Conservation (phyloP, 2,888 invertebrate species). For the Hylaea fasciaria region DNA sequence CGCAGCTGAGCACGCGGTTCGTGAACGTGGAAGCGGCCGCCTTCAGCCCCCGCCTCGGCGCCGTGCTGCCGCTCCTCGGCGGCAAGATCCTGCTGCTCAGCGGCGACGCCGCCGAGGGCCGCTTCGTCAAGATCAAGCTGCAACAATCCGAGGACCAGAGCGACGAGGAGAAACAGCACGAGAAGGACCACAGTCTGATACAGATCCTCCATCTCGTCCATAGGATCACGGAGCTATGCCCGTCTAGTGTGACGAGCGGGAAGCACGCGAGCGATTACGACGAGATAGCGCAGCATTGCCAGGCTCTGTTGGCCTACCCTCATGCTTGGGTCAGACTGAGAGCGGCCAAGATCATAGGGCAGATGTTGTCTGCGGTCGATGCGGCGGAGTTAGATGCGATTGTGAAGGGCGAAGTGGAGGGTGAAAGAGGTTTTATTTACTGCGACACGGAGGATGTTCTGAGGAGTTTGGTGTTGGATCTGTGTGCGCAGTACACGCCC, state of each 20-base stretch:
- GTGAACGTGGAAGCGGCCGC: slow-evolving; percentile 89
- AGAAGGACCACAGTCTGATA: slow-evolving; percentile 90
- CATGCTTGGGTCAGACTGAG: slow-evolving; percentile 94
- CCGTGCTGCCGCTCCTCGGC: slow-evolving; percentile 86
- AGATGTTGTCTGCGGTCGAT: slow-evolving; percentile 87
- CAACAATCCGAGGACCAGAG: slow-evolving; percentile 67
- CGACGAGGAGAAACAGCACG: slow-evolving; percentile 86
- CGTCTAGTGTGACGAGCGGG: slow-evolving; percentile 82
- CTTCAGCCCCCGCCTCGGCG: slow-evolving; percentile 87
- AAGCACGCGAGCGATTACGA: slow-evolving; percentile 79
- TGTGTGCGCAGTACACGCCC: slow-evolving; percentile 90
- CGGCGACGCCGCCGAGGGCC: slow-evolving; percentile 82
- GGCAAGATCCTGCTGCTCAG: slow-evolving; percentile 80
- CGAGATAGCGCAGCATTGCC: slow-evolving; percentile 87
- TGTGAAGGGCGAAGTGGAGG: slow-evolving; percentile 65
- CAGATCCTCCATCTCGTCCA: slow-evolving; percentile 89
- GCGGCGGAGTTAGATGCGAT: slow-evolving; percentile 84
- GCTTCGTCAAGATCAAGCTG: slow-evolving; percentile 84
- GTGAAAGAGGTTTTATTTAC: slow-evolving; percentile 85
- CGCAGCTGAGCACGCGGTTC: slow-evolving; percentile 92
- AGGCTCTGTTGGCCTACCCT: slow-evolving; percentile 90
- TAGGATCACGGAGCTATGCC: slow-evolving; percentile 87
- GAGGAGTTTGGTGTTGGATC: slow-evolving; percentile 89
- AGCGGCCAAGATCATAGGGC: slow-evolving; percentile 90
- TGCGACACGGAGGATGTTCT: slow-evolving; percentile 86